Evolutionary conservation across 2,888 invertebrate genomes (phyloP).

Genomic region (Desoria tigrina): DNA sequence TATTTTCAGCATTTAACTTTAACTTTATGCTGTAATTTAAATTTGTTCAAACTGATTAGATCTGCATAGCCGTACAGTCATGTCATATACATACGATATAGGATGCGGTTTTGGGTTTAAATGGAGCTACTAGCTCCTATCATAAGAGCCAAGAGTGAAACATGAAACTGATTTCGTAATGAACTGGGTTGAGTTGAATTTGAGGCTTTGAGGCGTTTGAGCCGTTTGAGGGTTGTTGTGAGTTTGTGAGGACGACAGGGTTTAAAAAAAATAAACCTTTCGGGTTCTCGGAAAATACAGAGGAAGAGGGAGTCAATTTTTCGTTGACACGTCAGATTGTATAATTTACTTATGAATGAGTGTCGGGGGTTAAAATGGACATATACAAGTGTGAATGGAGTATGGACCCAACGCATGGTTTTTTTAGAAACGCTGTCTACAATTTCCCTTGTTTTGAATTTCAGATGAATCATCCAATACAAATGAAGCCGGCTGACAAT

Average conservation of each 20-base stretch:
- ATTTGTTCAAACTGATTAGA: neutral
- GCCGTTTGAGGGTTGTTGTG: no score
- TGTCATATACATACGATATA: no score
- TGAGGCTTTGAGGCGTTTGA: no score
- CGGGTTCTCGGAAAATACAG: no score
- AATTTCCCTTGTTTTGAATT: conserved; percentile 58
- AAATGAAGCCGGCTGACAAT: conserved; percentile 99
- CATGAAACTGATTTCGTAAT: no score
- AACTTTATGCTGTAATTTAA: neutral
- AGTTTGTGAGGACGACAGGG: no score
- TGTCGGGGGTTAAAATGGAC: neutral
- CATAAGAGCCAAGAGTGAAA: no score
- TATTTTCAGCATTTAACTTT: neutral
- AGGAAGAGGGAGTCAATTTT: no score
- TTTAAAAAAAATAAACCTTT: no score
- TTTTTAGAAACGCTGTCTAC: neutral
- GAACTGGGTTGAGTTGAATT: no score
- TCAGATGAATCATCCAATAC: conserved; percentile 99
- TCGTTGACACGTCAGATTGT: conserved; percentile 4
- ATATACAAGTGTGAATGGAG: neutral
- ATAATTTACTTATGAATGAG: neutral
- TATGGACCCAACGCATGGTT: neutral
- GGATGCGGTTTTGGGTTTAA: no score
- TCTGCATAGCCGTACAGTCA: neutral
- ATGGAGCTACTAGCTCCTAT: no score